These are phyloP conservation scores for Magallana ariakensis DNA, from an alignment of 1,140 invertebrate species.

Conservation along the genomic window DNA sequence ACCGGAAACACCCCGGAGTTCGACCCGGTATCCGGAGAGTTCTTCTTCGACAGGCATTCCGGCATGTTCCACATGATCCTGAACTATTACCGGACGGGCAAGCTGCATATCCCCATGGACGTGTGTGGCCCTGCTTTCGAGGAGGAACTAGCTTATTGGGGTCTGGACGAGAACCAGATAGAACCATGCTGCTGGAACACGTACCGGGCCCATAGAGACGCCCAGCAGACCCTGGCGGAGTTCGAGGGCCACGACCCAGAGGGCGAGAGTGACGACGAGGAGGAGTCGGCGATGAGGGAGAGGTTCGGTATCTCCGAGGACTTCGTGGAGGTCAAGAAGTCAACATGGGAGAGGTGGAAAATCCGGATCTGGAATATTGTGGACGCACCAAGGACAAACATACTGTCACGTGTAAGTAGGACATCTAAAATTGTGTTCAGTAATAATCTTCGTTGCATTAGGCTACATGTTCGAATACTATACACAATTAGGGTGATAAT, in stretches of 20 bases:
- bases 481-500: too few species aligned
- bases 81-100: conserved; percentile 79
- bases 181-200: conserved; percentile 79
- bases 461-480: too few species aligned
- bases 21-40: conserved; percentile 76
- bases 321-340: conserved; percentile 54
- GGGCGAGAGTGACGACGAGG: conserved; percentile 59
- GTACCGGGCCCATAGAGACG: conserved; percentile 76
- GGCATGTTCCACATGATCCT: conserved; percentile 79
- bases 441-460: too few species aligned
- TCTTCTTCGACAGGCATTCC: conserved; percentile 79
- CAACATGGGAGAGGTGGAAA: conserved; percentile 68
- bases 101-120: conserved; percentile 77
- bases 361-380: conserved; percentile 76
- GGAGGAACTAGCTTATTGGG: conserved; percentile 79
- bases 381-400: conserved; percentile 75
- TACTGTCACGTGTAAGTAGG: conserved; percentile 69
- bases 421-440: too few species aligned
- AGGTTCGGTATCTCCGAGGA: conserved; percentile 77
- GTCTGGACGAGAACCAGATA: conserved; percentile 79
- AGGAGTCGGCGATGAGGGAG: conserved; percentile 63
- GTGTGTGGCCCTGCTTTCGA: conserved; percentile 79
- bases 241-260: conserved; percentile 68
- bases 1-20: conserved; percentile 74
- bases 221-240: conserved; percentile 77